A percentile compares a stretch with the other conserved stretches of the same genome.
phyloP scores from a whole-genome alignment of 2,888 invertebrate genomes.

The Bimastos eiseni region DNA sequence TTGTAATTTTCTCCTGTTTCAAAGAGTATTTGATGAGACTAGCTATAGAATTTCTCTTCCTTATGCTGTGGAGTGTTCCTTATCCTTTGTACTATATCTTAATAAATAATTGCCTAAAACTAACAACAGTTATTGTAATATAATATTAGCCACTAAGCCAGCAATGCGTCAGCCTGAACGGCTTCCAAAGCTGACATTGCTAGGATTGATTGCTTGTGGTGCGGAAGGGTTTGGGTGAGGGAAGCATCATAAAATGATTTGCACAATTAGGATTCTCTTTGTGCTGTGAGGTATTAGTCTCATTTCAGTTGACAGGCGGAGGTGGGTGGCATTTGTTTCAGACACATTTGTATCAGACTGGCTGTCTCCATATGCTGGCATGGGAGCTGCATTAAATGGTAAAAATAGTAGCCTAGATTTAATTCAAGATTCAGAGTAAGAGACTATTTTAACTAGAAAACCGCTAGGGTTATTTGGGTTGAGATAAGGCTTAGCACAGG shows the following conservation, averaged over 20 bases:
- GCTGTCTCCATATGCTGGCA: not conserved
- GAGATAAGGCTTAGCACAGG: not conserved
- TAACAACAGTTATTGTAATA: not conserved
- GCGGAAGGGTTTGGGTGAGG: not conserved
- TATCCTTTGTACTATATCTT: not conserved
- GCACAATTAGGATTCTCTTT: constrained; percentile 5
- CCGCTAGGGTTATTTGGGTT: not conserved
- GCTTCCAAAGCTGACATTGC: not conserved
- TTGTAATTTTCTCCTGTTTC: not conserved
- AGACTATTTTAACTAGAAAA: not conserved
- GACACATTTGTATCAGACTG: not conserved
- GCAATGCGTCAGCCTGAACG: not conserved
- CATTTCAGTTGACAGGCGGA: not conserved
- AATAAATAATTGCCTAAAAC: not conserved
- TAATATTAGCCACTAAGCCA: not conserved
- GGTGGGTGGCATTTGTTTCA: not conserved
- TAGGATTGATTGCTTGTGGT: not conserved
- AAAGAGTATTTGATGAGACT: not conserved
- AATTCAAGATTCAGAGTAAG: not conserved
- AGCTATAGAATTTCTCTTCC: not conserved
- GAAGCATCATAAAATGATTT: not conserved
- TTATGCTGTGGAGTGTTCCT: not conserved
- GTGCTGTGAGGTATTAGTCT: not conserved
- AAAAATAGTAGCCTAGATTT: not conserved
- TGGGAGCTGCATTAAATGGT: not conserved